A percentile compares a stretch with the other conserved stretches of the same genome.
phyloP scores from a whole-genome alignment of 2,888 invertebrate species.

The Melanargia galathea region DNA sequence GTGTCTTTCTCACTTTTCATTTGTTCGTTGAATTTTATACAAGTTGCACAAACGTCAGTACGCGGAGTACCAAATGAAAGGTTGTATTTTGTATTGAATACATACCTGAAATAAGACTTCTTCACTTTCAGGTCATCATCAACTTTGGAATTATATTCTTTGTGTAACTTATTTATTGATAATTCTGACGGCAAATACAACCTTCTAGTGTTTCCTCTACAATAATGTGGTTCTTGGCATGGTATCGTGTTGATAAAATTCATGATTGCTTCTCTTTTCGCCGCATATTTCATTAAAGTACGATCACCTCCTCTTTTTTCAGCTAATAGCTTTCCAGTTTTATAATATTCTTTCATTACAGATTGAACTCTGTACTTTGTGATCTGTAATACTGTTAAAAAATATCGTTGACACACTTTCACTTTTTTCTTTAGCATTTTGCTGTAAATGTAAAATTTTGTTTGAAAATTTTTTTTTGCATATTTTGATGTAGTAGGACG shows the following conservation, averaged over 20 bases:
- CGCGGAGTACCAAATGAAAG: not conserved
- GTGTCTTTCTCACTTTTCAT: not conserved
- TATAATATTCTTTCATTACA: conserved; percentile 6
- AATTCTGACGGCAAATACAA: conserved; percentile 4
- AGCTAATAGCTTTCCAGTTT: not conserved
- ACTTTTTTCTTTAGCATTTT: not conserved
- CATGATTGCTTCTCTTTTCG: not conserved
- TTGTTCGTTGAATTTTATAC: not conserved
- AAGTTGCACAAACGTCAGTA: not conserved
- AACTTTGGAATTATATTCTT: not conserved
- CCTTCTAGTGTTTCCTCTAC: not conserved
- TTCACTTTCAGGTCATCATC: not conserved
- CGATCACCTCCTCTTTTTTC: conserved; percentile 3
- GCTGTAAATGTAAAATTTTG: not conserved
- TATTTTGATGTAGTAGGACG: not conserved
- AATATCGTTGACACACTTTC: not conserved
- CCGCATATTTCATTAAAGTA: not conserved
- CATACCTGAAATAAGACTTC: not conserved
- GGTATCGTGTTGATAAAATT: not conserved
- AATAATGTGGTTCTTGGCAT: conserved; percentile 10
- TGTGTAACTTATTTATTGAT: conserved; percentile 9
- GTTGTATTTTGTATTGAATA: not conserved
- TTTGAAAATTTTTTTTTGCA: not conserved
- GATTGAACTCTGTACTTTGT: conserved; percentile 6
- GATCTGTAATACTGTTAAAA: conserved; percentile 3